Evolutionary conservation across 2,888 invertebrate species (phyloP).

Genomic region (Frankliniella intonsa): DNA sequence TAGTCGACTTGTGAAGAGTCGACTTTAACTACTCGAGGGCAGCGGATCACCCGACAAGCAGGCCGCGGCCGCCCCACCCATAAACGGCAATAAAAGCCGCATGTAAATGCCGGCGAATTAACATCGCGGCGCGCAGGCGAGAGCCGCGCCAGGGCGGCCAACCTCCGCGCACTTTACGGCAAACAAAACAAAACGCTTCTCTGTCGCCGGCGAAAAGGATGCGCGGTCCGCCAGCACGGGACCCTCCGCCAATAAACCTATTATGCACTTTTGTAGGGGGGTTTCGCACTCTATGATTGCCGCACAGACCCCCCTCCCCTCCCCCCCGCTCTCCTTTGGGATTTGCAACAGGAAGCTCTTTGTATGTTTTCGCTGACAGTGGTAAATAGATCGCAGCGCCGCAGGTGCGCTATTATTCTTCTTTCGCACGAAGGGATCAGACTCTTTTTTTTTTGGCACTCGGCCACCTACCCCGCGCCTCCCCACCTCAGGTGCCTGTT

Average conservation of each 20-base stretch:
- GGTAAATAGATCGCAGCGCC: background rate
- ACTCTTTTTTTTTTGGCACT: background rate
- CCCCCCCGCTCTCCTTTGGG: background rate
- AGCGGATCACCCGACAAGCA: too few species aligned
- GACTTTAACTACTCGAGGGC: too few species aligned
- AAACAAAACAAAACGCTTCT: background rate
- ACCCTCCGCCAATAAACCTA: conserved; percentile 17
- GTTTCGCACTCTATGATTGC: conserved; percentile 19
- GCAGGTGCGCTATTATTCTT: background rate
- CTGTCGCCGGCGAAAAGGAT: background rate
- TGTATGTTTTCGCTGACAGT: background rate
- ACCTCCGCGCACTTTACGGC: background rate
- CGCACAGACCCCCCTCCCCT: too few species aligned
- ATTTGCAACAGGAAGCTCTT: background rate
- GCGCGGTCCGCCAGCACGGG: too few species aligned
- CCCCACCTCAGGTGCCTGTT: too few species aligned
- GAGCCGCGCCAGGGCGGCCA: background rate
- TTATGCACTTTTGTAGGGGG: background rate
- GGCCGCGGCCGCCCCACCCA: background rate
- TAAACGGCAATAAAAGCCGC: background rate
- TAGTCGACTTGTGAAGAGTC: too few species aligned
- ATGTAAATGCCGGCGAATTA: conserved; percentile 12
- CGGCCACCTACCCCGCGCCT: background rate
- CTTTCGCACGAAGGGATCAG: background rate
- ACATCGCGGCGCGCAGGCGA: background rate